phyloP scores from a whole-genome alignment of 2,888 invertebrate species.

The Drosophila helvetica region DNA sequence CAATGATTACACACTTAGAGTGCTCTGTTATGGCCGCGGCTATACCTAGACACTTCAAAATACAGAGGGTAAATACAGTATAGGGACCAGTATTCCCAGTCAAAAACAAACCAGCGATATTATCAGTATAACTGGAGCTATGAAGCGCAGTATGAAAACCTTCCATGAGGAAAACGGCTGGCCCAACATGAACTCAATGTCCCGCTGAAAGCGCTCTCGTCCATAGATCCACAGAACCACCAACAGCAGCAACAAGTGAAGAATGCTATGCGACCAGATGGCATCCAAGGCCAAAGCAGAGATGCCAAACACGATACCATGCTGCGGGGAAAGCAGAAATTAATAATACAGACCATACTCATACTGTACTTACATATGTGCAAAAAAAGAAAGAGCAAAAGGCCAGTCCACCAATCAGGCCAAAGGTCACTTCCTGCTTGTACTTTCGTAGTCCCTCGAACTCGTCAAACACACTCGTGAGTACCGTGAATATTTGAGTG shows the following conservation, averaged over 20 bases:
- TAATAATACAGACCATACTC: rapidly evolving
- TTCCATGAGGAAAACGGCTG: conserved; percentile 85
- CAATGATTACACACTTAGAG: neutral
- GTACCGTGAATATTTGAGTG: conserved; percentile 74
- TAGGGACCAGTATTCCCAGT: no score
- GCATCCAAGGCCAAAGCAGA: conserved; percentile 58
- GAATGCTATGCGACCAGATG: conserved; percentile 63
- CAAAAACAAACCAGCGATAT: conserved; percentile 59
- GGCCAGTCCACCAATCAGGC: conserved; percentile 53
- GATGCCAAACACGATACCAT: conserved; percentile 69
- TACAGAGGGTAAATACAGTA: no score
- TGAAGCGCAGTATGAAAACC: conserved; percentile 77
- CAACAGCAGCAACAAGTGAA: conserved; percentile 88
- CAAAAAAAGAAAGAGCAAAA: conserved; percentile 71
- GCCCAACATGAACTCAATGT: conserved; percentile 91
- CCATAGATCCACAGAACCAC: conserved; percentile 94
- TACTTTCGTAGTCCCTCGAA: conserved; percentile 69
- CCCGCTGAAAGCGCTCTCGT: conserved; percentile 86
- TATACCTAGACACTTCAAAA: conserved; percentile 1
- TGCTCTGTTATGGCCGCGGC: conserved; percentile 42
- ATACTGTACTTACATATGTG: conserved; percentile 71
- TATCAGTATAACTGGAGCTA: conserved; percentile 76
- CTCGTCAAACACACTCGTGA: conserved; percentile 81
- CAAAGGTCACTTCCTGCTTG: conserved; percentile 62
- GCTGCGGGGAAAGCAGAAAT: conserved; percentile 43